Conservation (phyloP, 2,888 invertebrate genomes). For the Abrostola tripartita region DNA sequence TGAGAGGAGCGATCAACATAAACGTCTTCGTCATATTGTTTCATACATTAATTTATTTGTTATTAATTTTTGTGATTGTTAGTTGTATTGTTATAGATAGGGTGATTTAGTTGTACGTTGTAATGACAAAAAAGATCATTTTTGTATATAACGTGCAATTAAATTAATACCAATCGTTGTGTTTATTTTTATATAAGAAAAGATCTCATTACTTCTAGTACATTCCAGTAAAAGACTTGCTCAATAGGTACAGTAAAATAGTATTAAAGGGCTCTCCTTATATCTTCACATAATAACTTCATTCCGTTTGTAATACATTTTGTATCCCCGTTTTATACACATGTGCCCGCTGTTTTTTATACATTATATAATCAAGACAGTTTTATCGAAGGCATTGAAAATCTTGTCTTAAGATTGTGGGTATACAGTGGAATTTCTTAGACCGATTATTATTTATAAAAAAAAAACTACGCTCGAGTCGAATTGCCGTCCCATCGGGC, state of each 20-base stretch:
- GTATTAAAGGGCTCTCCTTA: constrained; percentile 20
- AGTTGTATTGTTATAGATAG: not conserved
- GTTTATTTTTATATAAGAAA: constrained; percentile 7
- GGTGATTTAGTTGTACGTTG: constrained; percentile 18
- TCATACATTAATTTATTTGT: constrained; percentile 1
- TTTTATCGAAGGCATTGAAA: constrained; percentile 23
- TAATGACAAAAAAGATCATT: not conserved
- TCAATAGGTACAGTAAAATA: constrained; percentile 38
- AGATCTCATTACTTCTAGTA: constrained; percentile 38
- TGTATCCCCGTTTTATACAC: not conserved
- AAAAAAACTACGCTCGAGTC: too few relatives aligned
- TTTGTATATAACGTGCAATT: constrained; percentile 10
- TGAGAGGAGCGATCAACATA: constrained; percentile 14
- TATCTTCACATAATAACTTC: not conserved
- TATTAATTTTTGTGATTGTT: constrained; percentile 1
- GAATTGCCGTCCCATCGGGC: too few relatives aligned
- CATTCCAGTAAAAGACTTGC: constrained; percentile 34
- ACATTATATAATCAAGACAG: not conserved
- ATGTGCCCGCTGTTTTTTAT: constrained; percentile 2
- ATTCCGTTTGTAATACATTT: constrained; percentile 1
- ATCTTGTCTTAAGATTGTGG: too few relatives aligned
- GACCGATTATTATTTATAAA: too few relatives aligned
- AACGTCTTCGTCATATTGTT: not conserved
- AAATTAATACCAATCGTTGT: constrained; percentile 6
- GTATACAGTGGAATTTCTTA: too few relatives aligned